A percentile compares a stretch with the other conserved stretches of the same genome.
Evolutionary conservation across 2,888 invertebrate species (phyloP).

Genomic region (Apoda limacodes): DNA sequence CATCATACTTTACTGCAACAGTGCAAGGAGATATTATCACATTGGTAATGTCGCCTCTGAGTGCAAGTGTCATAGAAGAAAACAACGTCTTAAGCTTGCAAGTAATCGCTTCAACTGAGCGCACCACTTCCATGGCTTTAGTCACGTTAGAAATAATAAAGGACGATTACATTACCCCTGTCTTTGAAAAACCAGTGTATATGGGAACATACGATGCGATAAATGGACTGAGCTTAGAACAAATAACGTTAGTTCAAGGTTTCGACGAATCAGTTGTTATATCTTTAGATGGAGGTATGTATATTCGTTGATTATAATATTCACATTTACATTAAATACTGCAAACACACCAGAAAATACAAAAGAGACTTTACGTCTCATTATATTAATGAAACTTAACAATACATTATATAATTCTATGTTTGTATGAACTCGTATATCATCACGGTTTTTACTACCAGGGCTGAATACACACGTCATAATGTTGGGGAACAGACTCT

Average conservation of each 20-base stretch:
- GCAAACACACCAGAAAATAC: no score
- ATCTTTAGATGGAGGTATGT: constrained; percentile 39
- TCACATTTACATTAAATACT: no score
- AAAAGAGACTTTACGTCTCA: no score
- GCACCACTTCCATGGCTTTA: constrained; percentile 28
- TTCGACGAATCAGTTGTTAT: constrained; percentile 36
- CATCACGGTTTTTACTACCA: no score
- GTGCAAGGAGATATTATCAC: constrained; percentile 28
- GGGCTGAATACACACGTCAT: no score
- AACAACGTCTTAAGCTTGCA: constrained; percentile 36
- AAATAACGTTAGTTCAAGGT: constrained; percentile 36
- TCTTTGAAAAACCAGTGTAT: constrained; percentile 36
- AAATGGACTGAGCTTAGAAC: constrained; percentile 29
- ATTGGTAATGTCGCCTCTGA: constrained; percentile 31
- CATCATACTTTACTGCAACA: constrained; percentile 26
- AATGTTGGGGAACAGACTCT: no score
- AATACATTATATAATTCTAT: no score
- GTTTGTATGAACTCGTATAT: no score
- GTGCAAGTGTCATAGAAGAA: constrained; percentile 26
- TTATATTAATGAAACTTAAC: no score
- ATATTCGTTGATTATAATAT: no score
- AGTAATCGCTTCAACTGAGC: constrained; percentile 29
- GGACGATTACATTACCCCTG: constrained; percentile 39
- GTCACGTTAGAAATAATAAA: constrained; percentile 41
- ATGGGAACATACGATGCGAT: constrained; percentile 30